Percentiles rank a stretch among this genome's conserved stretches.
These are phyloP conservation scores for Phortica variegata DNA, from an alignment of 1,140 invertebrate genomes.

Conservation along the genomic window DNA sequence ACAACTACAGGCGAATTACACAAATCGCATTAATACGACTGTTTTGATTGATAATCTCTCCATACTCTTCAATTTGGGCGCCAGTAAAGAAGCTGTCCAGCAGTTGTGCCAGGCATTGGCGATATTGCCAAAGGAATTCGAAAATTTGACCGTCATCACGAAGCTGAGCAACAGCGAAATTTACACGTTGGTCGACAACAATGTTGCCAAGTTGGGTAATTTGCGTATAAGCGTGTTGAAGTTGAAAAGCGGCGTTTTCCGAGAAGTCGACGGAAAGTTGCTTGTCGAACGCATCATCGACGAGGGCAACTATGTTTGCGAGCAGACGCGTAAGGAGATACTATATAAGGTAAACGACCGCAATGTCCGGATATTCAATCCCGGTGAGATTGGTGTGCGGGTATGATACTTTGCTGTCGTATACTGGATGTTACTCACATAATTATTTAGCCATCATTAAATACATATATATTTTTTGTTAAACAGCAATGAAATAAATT, in stretches of 20 bases:
- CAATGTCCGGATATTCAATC: conserved; percentile 69
- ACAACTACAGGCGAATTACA: conserved; percentile 32
- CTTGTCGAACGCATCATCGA: conserved; percentile 58
- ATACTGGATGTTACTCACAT: no score
- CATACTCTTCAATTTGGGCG: conserved; percentile 67
- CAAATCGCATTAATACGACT: conserved; percentile 55
- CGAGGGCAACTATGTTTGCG: conserved; percentile 49
- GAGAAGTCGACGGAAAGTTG: conserved; percentile 69
- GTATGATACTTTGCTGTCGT: no score
- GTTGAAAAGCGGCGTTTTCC: conserved; percentile 67
- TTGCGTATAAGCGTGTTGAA: conserved; percentile 65
- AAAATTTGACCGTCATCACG: conserved; percentile 57
- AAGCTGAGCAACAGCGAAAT: conserved; percentile 61
- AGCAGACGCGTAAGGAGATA: conserved; percentile 56
- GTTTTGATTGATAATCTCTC: conserved; percentile 71
- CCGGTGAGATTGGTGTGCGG: conserved; percentile 59
- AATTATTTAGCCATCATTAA: no score
- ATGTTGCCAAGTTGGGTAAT: conserved; percentile 64
- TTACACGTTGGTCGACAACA: conserved; percentile 61
- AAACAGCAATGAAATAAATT: neutral
- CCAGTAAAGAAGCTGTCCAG: conserved; percentile 37
- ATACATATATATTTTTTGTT: no score
- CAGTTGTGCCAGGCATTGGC: conserved; percentile 51
- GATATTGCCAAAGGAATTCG: conserved; percentile 52
- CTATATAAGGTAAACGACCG: conserved; percentile 72